Percentiles rank a stretch among this genome's conserved stretches.
phyloP scores from a whole-genome alignment of 2,797 vertebrate genomes.

The Gallirallus australis region DNA sequence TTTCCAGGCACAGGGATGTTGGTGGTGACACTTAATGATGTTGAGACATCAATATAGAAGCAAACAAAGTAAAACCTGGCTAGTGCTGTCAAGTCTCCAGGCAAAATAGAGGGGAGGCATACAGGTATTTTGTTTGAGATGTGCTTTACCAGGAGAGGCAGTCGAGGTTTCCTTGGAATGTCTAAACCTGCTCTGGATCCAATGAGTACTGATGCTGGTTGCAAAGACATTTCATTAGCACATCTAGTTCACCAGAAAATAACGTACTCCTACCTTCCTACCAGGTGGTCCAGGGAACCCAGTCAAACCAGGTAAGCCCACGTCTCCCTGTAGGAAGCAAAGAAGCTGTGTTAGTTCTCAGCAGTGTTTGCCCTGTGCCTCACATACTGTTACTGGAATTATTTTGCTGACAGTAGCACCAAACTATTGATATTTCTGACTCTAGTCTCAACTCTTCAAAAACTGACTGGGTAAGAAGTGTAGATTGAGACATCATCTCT shows the following conservation, averaged over 20 bases:
- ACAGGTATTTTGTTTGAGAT: not conserved
- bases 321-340: conserved; percentile 85
- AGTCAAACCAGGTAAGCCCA: conserved; percentile 87
- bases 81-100: not conserved
- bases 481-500: conserved; percentile 31
- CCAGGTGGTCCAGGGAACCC: conserved; percentile 88
- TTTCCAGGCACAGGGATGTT: not conserved
- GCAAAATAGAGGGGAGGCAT: not conserved
- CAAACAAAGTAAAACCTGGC: not conserved
- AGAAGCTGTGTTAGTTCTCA: not conserved
- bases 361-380: not conserved
- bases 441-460: not conserved
- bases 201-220: not conserved
- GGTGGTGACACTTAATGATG: not conserved
- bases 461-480: conserved; percentile 19
- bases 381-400: not conserved
- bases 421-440: not conserved
- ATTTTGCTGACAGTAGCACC: not conserved
- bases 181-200: not conserved
- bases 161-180: not conserved
- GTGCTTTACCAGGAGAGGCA: not conserved
- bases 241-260: not conserved
- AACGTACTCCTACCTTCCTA: conserved; percentile 85
- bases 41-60: not conserved
- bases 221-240: not conserved